Base-by-base conservation (phyloP, 2,888 invertebrate genomes). In the Agrochola litura region DNA sequence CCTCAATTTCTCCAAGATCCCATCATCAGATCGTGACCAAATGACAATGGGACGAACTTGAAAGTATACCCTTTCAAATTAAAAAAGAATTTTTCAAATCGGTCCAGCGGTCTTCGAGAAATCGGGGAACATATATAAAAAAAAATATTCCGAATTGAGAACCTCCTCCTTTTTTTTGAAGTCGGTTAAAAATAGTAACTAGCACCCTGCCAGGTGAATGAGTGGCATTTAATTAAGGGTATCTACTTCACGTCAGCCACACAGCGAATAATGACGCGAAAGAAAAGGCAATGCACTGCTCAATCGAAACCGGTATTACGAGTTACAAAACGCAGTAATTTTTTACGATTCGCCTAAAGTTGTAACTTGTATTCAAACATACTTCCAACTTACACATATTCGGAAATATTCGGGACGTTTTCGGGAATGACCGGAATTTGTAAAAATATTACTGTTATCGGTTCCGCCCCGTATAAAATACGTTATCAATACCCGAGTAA, bases 261-360 rank as follows among this genome's bases (percentile, higher is more conserved):
- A 5, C 49, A n/a, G 61, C 37, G 49, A 81, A 60, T 74, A 75
- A 58, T 61, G 65, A 65, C 69, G 72, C 61, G 6, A 60, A 75
- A 61, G 71, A 65, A 81, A 84, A 75, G 86, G n/a, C 82, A 70
- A 74, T 85, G 83, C 83, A 85, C 86, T 73, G 52, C 66, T 58
- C 30, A 58, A 46, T 52, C 30, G 1, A n/a, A 85, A 83, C 83
- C 83, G 82, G 83, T 85, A 25, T 52, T 61, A 70, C 83, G 6
- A 30, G 86, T 82, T 85, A 22, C 54, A 67, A 81, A 82, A 74
- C 82, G 82, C 86, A 76, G 37, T 54, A 6, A 37, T 37, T 73
- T 73, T 71, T 81, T 70, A 76, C 68, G 76, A 66, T 69, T 74
- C 69, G 52, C 68, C 64, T 85, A 64, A 81, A 56, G 19, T 75